Evolutionary conservation across 2,797 vertebrate genomes (phyloP), one percentile per base, ranked within the genome.

Genomic region (Vespertilio murinus): DNA sequence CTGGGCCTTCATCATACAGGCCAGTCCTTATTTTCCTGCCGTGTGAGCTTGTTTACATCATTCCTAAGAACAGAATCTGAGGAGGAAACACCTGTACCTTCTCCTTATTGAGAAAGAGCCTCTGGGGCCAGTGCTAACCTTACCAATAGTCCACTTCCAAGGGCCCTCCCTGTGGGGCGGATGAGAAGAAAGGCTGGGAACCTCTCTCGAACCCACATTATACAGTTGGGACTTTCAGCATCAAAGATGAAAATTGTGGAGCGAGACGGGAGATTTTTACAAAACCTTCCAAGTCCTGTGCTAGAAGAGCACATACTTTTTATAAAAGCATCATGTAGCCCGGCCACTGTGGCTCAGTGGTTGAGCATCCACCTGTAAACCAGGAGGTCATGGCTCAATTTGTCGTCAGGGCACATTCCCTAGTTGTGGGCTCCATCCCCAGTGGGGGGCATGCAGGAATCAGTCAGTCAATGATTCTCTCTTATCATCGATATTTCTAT

Each of bases 61-160:
- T 42, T 75, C 91, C 83, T 78, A 79, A 69, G 22, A 88, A 75
- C 80, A 88, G 45, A 82, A 54, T 86, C 12, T 59, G 23, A 94
- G 77, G 17, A 35, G 11, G 3, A 14, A 33, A 40, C 81, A 83
- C 40, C 5, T 71, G 2, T 61, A 28, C 13, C 80, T 85, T 54
- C 3, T 45, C 45, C 64, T 69, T 65, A 52, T 9, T 65, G 13
- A 84, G 73, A 84, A 81, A 38, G 33, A 88, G 17, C 59, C 3
- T 59, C 69, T 67, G 25, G 59, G 12, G 23, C 85, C 69, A 52
- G 20, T 30, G 28, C 33, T 25, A 4, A 16, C 38, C 14, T 88
- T 79, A 17, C 18, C 83, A 74, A 56, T 65, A 28, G 17, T 28
- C 23, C 14, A 45, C 25, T 4, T 9, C 47, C 30, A 49, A 49